Conservation (phyloP, 2,797 vertebrate species). For the Myotis daubentonii region DNA sequence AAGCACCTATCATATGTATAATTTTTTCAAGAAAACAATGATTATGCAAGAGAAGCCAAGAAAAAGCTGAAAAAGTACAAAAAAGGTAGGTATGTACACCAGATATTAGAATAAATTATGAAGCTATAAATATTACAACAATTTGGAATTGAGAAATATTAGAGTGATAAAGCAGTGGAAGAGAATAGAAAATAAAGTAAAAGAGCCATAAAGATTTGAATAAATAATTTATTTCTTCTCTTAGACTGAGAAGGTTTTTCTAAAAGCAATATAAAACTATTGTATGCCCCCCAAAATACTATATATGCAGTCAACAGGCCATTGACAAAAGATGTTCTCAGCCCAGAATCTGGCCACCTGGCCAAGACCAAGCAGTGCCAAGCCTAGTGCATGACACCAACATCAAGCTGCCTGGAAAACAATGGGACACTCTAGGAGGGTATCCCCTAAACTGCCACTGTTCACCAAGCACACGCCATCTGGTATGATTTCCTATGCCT, state of each 20-base stretch:
- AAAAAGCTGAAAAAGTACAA: background rate
- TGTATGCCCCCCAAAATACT: background rate
- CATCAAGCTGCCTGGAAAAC: background rate
- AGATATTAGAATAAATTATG: constrained; percentile 8
- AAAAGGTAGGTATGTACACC: background rate
- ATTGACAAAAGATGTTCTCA: background rate
- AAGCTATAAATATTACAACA: constrained; percentile 43
- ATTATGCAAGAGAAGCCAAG: background rate
- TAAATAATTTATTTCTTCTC: constrained; percentile 36
- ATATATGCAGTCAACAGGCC: background rate
- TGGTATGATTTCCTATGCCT: background rate
- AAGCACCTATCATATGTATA: background rate
- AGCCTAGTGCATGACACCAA: background rate
- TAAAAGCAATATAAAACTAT: constrained; percentile 46
- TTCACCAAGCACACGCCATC: background rate
- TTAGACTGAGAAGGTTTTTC: background rate
- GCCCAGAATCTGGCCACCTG: background rate
- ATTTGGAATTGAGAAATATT: constrained; percentile 3
- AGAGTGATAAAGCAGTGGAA: background rate
- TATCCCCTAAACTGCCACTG: background rate
- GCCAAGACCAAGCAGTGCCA: background rate
- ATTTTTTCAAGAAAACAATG: constrained; percentile 33
- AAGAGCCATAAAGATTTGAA: background rate
- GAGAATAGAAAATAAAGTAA: constrained; percentile 36
- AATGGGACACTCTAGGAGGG: no score